Conservation (phyloP, 2,113 vertebrate species). For the Calypte anna region DNA sequence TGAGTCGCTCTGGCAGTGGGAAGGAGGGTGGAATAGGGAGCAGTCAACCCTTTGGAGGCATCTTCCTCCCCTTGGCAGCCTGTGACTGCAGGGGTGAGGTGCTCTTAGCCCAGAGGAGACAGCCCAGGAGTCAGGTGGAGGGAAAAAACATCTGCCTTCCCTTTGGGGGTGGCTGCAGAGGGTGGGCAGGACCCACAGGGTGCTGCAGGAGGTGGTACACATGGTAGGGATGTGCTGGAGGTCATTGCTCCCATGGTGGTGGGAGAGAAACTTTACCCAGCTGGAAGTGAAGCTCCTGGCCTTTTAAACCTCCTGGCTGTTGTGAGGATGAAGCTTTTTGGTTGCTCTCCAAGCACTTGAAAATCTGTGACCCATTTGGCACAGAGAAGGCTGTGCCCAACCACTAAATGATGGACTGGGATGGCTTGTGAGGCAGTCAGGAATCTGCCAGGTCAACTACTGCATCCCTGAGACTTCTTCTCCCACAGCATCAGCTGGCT, state of each 20-base stretch:
- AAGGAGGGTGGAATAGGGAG: not conserved
- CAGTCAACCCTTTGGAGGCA: not conserved
- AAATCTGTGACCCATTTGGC: not conserved
- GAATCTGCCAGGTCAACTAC: not conserved
- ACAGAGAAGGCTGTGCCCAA: not conserved
- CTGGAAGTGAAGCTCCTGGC: not conserved
- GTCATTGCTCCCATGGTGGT: not conserved
- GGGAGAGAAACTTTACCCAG: not conserved
- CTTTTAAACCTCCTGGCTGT: not conserved
- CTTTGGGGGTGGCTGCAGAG: not conserved
- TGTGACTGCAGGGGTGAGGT: not conserved
- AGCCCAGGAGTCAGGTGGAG: not conserved
- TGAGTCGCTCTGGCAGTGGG: not conserved
- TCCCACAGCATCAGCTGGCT: not conserved
- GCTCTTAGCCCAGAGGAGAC: not conserved
- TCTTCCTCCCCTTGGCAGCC: not conserved
- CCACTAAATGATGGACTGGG: not conserved
- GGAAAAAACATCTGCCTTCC: not conserved
- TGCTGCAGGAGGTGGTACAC: not conserved
- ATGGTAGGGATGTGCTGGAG: fast-evolving
- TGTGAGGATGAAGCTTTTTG: not conserved
- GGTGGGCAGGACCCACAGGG: not conserved
- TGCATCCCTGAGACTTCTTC: not conserved
- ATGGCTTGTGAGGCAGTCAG: not conserved
- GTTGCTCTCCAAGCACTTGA: not conserved